Base-by-base conservation (phyloP, 2,888 invertebrate genomes). In the Cordylochernes scorpioides region DNA sequence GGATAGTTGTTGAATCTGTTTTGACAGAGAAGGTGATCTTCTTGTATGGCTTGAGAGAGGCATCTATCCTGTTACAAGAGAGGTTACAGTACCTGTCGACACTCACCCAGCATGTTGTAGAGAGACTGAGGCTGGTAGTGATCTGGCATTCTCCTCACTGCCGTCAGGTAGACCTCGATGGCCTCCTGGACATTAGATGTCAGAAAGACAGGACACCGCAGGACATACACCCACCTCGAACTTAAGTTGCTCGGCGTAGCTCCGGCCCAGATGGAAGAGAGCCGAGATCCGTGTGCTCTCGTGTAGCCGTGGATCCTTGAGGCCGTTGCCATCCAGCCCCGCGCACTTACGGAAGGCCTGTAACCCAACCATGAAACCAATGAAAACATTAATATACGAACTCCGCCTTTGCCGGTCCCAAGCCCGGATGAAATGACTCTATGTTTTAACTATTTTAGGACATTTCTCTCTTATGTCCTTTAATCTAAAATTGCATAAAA, bases 201-300 rank as follows among this genome's bases (percentile, higher is more conserved):
- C n/a, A n/a, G n/a, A n/a, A n/a, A n/a, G n/a, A n/a, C 8, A 19
- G 19, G 8, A 19, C 14, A 13, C 25, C 8, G 8, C 12, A 25
- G 24, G 22, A 15, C 3, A 25, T 7, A 13, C 10, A 14, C 24
- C 7, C 12, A 37, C 34, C 18, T 28, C 21, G 32, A 48, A 43
- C 32, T 48, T 44, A 15, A 49, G 73, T 44, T 75, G 67, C 45
- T 84, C 78, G 3, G 75, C 73, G 28, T 48, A 47, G 21, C 57
- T 43, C 17, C 52, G 39, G 5, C 55, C 88, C 33, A 86, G 62
- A 52, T 84, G 80, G 40, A 84, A 68, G 28, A 84, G 64, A 12
- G 84, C 80, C 13, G 84, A 78, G 29, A 80, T 72, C 47, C 73
- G 65, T 9, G 86, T 82, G 24, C 70, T 67, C 48, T 80, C 78